These are phyloP conservation scores for Eretmocerus hayati DNA, from an alignment of 2,888 invertebrate species.

Conservation along the genomic window DNA sequence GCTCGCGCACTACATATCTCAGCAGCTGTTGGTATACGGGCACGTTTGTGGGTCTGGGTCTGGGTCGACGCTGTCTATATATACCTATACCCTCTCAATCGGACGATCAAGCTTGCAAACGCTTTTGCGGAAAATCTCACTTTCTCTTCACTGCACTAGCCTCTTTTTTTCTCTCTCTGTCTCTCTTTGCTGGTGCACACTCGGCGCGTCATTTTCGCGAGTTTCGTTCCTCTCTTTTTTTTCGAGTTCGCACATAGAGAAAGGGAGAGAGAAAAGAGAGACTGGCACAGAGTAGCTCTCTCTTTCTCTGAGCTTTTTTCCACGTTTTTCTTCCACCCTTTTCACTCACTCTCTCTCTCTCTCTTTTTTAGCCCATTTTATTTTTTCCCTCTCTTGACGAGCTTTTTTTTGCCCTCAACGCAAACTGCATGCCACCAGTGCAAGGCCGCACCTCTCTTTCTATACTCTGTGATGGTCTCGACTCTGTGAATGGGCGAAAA, in stretches of 20 bases:
- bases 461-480: slow-evolving; percentile 12
- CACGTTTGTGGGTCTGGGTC: too few relatives aligned
- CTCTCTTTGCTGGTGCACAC: slow-evolving; percentile 9
- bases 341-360: slow-evolving; percentile 21
- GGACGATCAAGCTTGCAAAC: neutral
- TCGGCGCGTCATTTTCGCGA: slow-evolving; percentile 20
- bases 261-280: too few relatives aligned
- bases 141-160: too few relatives aligned
- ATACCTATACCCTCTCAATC: too few relatives aligned
- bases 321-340: slow-evolving; percentile 27
- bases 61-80: too few relatives aligned
- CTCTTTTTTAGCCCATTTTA: slow-evolving; percentile 27
- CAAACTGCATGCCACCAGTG: slow-evolving; percentile 18
- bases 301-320: slow-evolving; percentile 21
- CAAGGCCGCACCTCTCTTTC: neutral
- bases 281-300: slow-evolving; percentile 16
- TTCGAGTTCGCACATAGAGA: slow-evolving; percentile 1
- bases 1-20: too few relatives aligned
- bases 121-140: too few relatives aligned
- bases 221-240: slow-evolving; percentile 7
- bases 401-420: slow-evolving; percentile 18
- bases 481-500: slow-evolving; percentile 44
- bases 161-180: neutral
- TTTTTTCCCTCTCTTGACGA: slow-evolving; percentile 12
- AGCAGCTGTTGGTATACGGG: too few relatives aligned